Evolutionary conservation across 1,140 invertebrate genomes (phyloP).

Genomic region (Tetraneura akinire): DNA sequence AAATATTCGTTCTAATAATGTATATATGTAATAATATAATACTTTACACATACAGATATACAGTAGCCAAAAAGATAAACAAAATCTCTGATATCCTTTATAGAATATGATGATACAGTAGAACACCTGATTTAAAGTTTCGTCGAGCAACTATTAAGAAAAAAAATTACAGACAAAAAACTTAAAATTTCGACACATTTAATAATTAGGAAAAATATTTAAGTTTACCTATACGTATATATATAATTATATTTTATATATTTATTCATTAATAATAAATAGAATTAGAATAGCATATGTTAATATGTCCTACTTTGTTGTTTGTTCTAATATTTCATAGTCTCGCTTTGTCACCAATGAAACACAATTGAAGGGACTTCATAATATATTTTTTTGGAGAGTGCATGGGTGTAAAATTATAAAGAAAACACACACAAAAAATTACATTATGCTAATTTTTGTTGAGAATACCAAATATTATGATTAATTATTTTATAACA

Average conservation of each 20-base stretch:
- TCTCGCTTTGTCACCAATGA: background rate
- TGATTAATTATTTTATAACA: constrained; percentile 6
- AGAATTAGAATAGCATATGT: constrained; percentile 1
- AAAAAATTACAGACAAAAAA: background rate
- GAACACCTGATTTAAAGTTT: constrained; percentile 38
- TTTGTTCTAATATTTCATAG: background rate
- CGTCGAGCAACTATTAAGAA: background rate
- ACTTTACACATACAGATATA: constrained; percentile 3
- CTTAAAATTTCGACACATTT: background rate
- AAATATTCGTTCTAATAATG: constrained; percentile 26
- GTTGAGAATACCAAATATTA: background rate
- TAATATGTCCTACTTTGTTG: background rate
- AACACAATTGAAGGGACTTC: background rate
- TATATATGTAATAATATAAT: constrained; percentile 11
- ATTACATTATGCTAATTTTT: background rate
- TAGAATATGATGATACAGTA: background rate
- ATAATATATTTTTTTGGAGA: background rate
- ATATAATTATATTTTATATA: background rate
- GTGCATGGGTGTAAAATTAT: background rate
- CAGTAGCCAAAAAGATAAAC: constrained; percentile 34
- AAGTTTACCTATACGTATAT: too few species aligned
- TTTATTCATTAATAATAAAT: constrained; percentile 4
- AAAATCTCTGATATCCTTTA: constrained; percentile 24
- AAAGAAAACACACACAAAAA: background rate
- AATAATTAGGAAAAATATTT: background rate